Conservation (phyloP, 2,888 invertebrate species). For the Sinodicranocentrus sp. region DNA sequence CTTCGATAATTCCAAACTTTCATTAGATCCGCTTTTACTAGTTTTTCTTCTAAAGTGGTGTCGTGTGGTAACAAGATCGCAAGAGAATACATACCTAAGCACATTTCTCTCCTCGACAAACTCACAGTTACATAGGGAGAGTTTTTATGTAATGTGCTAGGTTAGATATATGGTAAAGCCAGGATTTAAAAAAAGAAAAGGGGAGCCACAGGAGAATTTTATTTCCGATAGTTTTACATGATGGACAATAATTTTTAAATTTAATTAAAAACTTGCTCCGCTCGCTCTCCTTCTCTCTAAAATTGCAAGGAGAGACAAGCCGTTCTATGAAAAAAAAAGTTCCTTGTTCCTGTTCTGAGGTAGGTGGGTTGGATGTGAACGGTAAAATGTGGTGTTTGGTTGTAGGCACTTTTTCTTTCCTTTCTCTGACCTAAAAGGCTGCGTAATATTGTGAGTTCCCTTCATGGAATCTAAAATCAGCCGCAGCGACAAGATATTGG, state of each 20-base stretch:
- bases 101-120: constrained; percentile 3
- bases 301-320: background rate
- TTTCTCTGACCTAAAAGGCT: constrained; percentile 11
- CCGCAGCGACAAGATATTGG: constrained; percentile 34
- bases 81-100: background rate
- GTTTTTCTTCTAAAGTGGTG: background rate
- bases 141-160: background rate
- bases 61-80: background rate
- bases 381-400: constrained; percentile 6
- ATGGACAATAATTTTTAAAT: constrained; percentile 76
- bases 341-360: background rate
- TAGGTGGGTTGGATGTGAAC: background rate
- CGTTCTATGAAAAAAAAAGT: constrained; percentile 6
- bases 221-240: constrained; percentile 63
- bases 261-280: constrained; percentile 73
- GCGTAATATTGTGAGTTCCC: background rate
- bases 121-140: background rate
- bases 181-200: constrained; percentile 26
- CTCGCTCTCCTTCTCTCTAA: background rate
- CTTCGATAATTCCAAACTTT: constrained; percentile 22
- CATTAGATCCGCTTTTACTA: constrained; percentile 22
- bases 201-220: constrained; percentile 32
- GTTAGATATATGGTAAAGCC: background rate
- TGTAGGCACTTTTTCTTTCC: background rate
- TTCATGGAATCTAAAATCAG: constrained; percentile 19